Evolutionary conservation across 2,113 vertebrate genomes (phyloP).

Genomic region (Saimiri boliviensis): DNA sequence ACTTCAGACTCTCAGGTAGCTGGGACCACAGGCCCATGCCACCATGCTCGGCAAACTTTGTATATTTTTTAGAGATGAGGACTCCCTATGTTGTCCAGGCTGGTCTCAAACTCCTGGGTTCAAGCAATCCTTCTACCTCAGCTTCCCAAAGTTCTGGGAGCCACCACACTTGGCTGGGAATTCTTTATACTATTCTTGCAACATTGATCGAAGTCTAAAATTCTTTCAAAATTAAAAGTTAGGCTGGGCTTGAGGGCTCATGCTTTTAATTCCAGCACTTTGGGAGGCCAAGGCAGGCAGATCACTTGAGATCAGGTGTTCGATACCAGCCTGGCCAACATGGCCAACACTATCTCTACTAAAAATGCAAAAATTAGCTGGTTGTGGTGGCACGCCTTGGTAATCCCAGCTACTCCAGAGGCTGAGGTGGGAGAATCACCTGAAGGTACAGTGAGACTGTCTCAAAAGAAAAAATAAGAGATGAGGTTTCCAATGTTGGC

Average conservation of each 20-base stretch:
- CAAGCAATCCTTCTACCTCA: background rate
- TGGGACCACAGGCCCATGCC: background rate
- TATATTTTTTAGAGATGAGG: background rate
- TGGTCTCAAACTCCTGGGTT: background rate
- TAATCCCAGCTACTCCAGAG: no score
- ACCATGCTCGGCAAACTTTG: background rate
- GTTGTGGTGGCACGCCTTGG: no score
- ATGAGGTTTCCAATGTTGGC: background rate
- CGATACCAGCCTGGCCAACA: background rate
- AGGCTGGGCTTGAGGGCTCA: no score
- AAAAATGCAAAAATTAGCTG: no score
- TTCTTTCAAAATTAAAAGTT: background rate
- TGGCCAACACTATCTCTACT: background rate
- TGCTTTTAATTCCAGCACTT: background rate
- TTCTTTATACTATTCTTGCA: constrained; percentile 16
- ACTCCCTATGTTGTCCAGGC: background rate
- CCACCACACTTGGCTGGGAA: background rate
- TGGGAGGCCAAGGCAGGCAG: background rate
- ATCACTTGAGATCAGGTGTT: background rate
- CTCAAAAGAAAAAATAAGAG: background rate
- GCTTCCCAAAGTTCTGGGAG: background rate
- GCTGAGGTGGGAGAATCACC: no score
- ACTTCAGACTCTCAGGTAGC: background rate
- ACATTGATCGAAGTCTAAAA: background rate
- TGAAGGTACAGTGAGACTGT: background rate